Evolutionary conservation across 1,140 invertebrate species (phyloP).

Genomic region (Drosophila busckii): DNA sequence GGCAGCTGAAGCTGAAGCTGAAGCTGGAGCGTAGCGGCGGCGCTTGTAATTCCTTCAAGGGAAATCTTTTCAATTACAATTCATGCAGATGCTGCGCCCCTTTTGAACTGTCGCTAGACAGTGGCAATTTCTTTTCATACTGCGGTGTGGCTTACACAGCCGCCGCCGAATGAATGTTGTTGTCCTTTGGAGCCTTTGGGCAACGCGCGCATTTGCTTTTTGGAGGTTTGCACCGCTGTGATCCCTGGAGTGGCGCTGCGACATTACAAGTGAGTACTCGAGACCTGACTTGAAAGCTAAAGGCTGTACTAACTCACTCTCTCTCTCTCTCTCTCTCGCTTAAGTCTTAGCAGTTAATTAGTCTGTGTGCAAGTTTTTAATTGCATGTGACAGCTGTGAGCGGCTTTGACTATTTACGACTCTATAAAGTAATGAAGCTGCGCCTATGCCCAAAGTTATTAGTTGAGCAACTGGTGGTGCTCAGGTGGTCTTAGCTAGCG

Average conservation of each 20-base stretch:
- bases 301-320: slow-evolving; percentile 14
- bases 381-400: slow-evolving; percentile 62
- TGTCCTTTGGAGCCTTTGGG: slow-evolving; percentile 21
- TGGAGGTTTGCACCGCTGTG: slow-evolving; percentile 14
- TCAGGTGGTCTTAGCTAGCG: slow-evolving; percentile 7
- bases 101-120: slow-evolving; percentile 45
- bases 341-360: slow-evolving; percentile 65
- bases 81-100: slow-evolving; percentile 58
- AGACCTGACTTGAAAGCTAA: slow-evolving; percentile 17
- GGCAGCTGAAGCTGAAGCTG: slow-evolving; percentile 9
- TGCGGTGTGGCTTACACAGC: slow-evolving; percentile 40
- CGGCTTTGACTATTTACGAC: slow-evolving; percentile 43
- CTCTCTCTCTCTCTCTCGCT: neutral
- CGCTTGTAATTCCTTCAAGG: slow-evolving; percentile 71
- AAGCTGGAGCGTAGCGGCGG: slow-evolving; percentile 27
- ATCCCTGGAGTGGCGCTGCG: slow-evolving; percentile 62
- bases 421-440: slow-evolving; percentile 42
- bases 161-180: neutral
- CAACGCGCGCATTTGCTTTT: neutral
- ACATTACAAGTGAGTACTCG: slow-evolving; percentile 59
- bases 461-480: too few relatives aligned
- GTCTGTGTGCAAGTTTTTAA: slow-evolving; percentile 52
- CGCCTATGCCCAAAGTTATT: too few relatives aligned
- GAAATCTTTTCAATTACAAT: slow-evolving; percentile 77
- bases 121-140: slow-evolving; percentile 76